phyloP scores from a whole-genome alignment of 2,888 invertebrate species.

The Cataglyphis albicans region DNA sequence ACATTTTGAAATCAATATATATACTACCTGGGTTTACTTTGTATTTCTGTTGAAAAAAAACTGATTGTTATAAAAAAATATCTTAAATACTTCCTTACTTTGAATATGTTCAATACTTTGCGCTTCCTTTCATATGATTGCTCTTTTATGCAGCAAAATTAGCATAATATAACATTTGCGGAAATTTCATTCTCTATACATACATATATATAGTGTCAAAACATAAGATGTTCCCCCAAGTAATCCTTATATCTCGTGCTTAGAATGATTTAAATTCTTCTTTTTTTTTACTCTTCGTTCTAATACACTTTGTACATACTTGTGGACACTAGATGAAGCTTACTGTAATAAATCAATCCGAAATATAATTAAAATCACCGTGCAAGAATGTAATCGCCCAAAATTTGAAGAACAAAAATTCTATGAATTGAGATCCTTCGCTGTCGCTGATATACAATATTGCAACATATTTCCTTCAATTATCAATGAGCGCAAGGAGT shows the following conservation, averaged over 20 bases:
- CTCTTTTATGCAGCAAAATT: constrained; percentile 12
- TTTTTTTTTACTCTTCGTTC: constrained; percentile 44
- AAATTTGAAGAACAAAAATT: constrained; percentile 56
- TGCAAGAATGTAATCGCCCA: constrained; percentile 16
- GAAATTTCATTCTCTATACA: neutral
- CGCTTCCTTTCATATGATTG: neutral
- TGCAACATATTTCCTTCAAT: neutral
- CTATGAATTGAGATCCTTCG: constrained; percentile 36
- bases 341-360: constrained; percentile 50
- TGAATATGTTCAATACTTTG: neutral
- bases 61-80: constrained; percentile 3
- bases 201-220: constrained; percentile 1
- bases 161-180: neutral
- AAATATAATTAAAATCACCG: constrained; percentile 53
- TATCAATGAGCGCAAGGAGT: neutral
- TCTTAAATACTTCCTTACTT: neutral
- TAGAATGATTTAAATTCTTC: constrained; percentile 47
- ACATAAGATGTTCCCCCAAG: constrained; percentile 27
- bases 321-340: constrained; percentile 56
- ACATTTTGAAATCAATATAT: neutral
- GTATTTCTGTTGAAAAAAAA: neutral
- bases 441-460: neutral
- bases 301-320: constrained; percentile 59
- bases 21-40: neutral
- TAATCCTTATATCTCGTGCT: constrained; percentile 51